Conservation (phyloP, 2,113 vertebrate genomes). For the Scalopus aquaticus region DNA sequence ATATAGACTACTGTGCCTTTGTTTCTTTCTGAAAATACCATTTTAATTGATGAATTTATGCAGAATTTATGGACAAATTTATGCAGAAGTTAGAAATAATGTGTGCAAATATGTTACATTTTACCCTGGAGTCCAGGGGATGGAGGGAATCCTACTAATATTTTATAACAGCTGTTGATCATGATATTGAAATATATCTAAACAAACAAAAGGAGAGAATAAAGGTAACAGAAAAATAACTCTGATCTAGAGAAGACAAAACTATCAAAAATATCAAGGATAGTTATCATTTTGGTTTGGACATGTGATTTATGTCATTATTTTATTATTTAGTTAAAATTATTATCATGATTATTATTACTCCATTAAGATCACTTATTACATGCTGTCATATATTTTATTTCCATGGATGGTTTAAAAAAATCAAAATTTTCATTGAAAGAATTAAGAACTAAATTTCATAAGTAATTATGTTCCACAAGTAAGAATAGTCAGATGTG, state of each 20-base stretch:
- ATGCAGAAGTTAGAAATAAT: background rate
- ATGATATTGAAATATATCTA: background rate
- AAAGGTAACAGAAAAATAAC: background rate
- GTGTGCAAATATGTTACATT: background rate
- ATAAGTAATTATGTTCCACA: background rate
- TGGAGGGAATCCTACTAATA: background rate
- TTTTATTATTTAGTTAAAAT: background rate
- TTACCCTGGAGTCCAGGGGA: background rate
- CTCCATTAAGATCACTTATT: background rate
- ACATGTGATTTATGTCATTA: background rate
- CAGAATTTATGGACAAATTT: background rate
- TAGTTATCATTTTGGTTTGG: background rate
- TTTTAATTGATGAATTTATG: background rate
- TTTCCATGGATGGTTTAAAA: background rate
- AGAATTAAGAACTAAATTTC: constrained; percentile 36
- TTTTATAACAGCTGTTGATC: background rate
- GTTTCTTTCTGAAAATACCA: background rate
- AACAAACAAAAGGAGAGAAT: background rate
- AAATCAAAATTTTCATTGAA: background rate
- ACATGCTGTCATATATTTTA: background rate
- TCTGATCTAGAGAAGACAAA: background rate
- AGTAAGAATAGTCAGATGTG: background rate
- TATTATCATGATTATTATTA: background rate
- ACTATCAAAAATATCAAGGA: background rate
- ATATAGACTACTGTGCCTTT: background rate